These are phyloP conservation scores for Petrophora chlorosata DNA, from an alignment of 2,888 invertebrate genomes.

Conservation along the genomic window DNA sequence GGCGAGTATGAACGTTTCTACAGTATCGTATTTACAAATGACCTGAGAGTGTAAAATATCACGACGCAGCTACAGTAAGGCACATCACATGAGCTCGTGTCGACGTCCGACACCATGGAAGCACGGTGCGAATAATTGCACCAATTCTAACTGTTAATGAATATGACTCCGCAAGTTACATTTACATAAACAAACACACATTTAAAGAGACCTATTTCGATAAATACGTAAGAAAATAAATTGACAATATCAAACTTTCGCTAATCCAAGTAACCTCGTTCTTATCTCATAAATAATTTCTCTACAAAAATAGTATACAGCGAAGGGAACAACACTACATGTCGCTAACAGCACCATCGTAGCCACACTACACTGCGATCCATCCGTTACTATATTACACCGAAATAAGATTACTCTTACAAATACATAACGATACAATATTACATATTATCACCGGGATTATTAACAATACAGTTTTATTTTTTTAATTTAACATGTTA, in stretches of 20 bases:
- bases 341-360: conserved; percentile 62
- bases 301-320: conserved; percentile 83
- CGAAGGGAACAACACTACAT: conserved; percentile 60
- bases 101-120: conserved; percentile 52
- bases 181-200: conserved; percentile 78
- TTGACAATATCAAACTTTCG: conserved; percentile 67
- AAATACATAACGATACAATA: conserved; percentile 84
- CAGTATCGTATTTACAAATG: conserved; percentile 26
- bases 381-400: conserved; percentile 77
- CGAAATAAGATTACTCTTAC: conserved; percentile 76
- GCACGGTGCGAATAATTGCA: conserved; percentile 44
- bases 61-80: conserved; percentile 62
- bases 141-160: conserved; percentile 26
- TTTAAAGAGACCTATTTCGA: conserved; percentile 74
- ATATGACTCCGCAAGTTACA: conserved; percentile 65
- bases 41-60: conserved; percentile 28
- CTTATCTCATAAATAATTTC: conserved; percentile 83
- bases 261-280: conserved; percentile 75
- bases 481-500: conserved; percentile 72
- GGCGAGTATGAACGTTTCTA: conserved; percentile 37
- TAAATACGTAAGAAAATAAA: conserved; percentile 83
- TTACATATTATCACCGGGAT: conserved; percentile 84
- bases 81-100: conserved; percentile 65
- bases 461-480: conserved; percentile 77
- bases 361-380: conserved; percentile 64